A percentile compares a stretch with the other conserved stretches of the same genome.
Evolutionary conservation across 2,797 vertebrate genomes (phyloP).

Genomic region (Platalea minor): DNA sequence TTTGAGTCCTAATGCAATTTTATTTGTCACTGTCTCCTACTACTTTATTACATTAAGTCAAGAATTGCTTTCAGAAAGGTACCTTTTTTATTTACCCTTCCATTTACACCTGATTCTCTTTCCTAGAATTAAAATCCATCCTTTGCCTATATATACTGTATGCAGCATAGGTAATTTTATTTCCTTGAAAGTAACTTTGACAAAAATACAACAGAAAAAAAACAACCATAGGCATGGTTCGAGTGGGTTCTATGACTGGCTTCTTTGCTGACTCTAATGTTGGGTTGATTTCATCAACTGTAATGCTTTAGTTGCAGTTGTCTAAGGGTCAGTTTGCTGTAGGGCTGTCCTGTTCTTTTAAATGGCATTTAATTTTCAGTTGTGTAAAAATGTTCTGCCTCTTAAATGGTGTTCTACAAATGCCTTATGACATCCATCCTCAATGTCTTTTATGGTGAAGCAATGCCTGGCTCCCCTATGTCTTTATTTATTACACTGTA

Average conservation of each 20-base stretch:
- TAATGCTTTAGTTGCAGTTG: background rate
- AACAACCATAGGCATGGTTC: background rate
- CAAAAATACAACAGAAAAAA: background rate
- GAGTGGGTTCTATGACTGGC: background rate
- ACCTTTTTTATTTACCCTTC: background rate
- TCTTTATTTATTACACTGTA: background rate
- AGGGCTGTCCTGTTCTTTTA: conserved; percentile 41
- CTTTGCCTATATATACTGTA: background rate
- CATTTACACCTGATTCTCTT: background rate
- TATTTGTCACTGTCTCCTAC: background rate
- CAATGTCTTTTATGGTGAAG: background rate
- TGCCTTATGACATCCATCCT: conserved; percentile 3
- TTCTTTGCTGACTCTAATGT: background rate
- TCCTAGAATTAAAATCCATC: background rate
- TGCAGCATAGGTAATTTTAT: background rate
- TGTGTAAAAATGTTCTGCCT: background rate
- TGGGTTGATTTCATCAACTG: conserved; percentile 1
- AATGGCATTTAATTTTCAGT: conserved; percentile 17
- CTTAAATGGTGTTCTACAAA: background rate
- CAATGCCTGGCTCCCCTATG: background rate
- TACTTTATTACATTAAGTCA: background rate
- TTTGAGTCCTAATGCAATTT: background rate
- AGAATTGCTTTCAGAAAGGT: background rate
- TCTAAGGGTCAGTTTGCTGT: conserved; percentile 5
- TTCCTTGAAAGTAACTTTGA: background rate